Evolutionary conservation across 2,113 vertebrate genomes (phyloP).

Genomic region (Oxyura jamaicensis): DNA sequence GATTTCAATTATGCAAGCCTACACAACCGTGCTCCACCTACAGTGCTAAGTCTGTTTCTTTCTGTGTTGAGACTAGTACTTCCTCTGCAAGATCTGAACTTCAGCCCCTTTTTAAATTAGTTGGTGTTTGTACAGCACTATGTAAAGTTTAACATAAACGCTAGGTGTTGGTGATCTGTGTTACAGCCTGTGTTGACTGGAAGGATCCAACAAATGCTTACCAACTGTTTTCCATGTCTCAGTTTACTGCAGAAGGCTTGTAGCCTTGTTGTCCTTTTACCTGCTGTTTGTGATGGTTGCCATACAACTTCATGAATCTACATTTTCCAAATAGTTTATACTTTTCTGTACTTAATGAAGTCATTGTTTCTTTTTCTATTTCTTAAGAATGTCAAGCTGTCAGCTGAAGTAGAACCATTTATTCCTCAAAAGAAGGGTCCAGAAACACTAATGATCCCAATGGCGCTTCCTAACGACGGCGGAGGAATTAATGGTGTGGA

Average conservation of each 20-base stretch:
- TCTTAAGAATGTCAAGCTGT: constrained; percentile 94
- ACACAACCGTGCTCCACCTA: neutral
- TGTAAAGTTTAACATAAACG: constrained; percentile 33
- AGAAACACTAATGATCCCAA: constrained; percentile 89
- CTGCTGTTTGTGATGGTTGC: neutral
- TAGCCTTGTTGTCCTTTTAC: neutral
- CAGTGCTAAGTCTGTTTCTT: neutral
- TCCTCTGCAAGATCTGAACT: neutral
- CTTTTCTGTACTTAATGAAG: neutral
- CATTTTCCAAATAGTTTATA: neutral
- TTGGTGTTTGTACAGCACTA: constrained; percentile 9
- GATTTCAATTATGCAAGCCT: constrained; percentile 9
- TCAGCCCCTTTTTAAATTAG: neutral
- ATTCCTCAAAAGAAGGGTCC: constrained; percentile 95
- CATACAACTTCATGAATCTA: neutral
- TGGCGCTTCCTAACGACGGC: constrained; percentile 88
- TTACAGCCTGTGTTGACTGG: neutral
- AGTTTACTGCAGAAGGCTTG: neutral
- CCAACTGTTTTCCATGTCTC: neutral
- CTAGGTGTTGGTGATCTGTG: neutral
- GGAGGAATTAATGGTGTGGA: constrained; percentile 86
- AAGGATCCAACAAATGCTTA: neutral
- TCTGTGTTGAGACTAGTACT: neutral
- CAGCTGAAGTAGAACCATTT: constrained; percentile 97
- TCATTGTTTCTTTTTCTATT: constrained; percentile 7